A percentile compares a stretch with the other conserved stretches of the same genome.
Conservation (phyloP, 2,888 invertebrate genomes). For the Drosophila pegasa region DNA sequence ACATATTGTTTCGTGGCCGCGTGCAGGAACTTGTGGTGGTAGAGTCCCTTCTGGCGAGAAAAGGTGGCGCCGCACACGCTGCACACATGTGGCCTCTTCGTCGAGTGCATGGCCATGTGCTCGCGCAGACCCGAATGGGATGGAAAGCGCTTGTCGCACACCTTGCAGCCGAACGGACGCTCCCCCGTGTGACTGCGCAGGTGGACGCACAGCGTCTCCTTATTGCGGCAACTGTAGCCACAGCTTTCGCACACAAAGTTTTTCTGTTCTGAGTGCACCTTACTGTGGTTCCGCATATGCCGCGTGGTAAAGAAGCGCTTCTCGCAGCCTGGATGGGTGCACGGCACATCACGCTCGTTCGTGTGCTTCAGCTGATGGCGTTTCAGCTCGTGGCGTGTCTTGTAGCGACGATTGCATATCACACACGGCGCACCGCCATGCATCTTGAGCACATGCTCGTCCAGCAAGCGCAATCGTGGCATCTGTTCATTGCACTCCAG, state of each 20-base stretch:
- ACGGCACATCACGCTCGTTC: constrained; percentile 67
- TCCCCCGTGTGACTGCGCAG: constrained; percentile 79
- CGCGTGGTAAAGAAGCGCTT: constrained; percentile 73
- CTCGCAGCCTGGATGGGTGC: constrained; percentile 72
- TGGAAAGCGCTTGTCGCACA: constrained; percentile 76
- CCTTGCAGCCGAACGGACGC: constrained; percentile 75
- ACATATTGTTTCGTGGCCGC: constrained; percentile 80
- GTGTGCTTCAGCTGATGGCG: constrained; percentile 73
- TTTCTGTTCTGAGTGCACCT: constrained; percentile 73
- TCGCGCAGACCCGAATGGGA: constrained; percentile 75
- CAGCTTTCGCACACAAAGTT: constrained; percentile 81
- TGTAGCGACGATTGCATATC: constrained; percentile 69
- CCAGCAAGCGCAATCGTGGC: constrained; percentile 64
- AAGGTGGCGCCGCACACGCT: constrained; percentile 76
- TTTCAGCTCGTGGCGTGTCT: constrained; percentile 72
- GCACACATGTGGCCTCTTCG: constrained; percentile 75
- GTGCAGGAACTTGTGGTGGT: constrained; percentile 80
- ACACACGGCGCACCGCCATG: constrained; percentile 68
- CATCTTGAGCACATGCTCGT: constrained; percentile 58
- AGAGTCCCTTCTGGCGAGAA: constrained; percentile 77
- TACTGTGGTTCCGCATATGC: constrained; percentile 72
- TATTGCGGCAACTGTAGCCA: constrained; percentile 76
- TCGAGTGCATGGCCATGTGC: constrained; percentile 81
- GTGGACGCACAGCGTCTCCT: constrained; percentile 77
- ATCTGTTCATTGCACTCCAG: constrained; percentile 56